These are phyloP conservation scores for Sebastolobus altivelis DNA, from an alignment of 2,797 vertebrate genomes.

Conservation along the genomic window DNA sequence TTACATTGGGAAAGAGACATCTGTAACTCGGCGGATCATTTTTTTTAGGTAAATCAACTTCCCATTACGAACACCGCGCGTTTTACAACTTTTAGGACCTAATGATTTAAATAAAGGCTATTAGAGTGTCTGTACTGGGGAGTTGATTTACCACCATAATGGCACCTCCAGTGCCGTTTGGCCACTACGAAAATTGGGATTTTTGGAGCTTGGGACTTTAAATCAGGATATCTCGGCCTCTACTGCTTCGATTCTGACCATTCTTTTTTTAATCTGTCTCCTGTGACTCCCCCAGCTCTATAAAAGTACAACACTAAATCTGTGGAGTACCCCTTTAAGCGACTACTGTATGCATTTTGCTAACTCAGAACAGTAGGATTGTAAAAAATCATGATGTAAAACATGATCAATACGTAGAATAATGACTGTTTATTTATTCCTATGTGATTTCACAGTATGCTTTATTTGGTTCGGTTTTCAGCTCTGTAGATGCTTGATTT, in stretches of 20 bases:
- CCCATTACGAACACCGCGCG: too few relatives aligned
- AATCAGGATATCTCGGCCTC: neutral
- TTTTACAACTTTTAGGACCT: too few relatives aligned
- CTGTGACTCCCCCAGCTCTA: neutral
- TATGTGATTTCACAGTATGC: neutral
- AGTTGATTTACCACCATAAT: too few relatives aligned
- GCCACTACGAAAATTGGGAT: too few relatives aligned
- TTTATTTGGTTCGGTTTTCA: conserved; percentile 7
- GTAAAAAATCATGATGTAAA: neutral
- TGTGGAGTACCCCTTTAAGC: neutral
- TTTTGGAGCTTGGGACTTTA: neutral
- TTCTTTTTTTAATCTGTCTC: neutral
- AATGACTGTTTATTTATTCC: neutral
- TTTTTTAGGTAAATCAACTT: too few relatives aligned
- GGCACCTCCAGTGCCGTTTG: too few relatives aligned
- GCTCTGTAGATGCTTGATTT: neutral
- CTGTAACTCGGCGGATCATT: too few relatives aligned
- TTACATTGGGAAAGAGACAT: too few relatives aligned
- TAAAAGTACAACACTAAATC: neutral
- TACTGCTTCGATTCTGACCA: neutral
- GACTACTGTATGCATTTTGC: neutral
- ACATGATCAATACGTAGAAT: neutral
- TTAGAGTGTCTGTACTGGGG: too few relatives aligned
- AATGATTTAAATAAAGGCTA: too few relatives aligned
- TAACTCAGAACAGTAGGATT: neutral